Conservation (phyloP, 2,888 invertebrate species). For the Brachycybe producta region DNA sequence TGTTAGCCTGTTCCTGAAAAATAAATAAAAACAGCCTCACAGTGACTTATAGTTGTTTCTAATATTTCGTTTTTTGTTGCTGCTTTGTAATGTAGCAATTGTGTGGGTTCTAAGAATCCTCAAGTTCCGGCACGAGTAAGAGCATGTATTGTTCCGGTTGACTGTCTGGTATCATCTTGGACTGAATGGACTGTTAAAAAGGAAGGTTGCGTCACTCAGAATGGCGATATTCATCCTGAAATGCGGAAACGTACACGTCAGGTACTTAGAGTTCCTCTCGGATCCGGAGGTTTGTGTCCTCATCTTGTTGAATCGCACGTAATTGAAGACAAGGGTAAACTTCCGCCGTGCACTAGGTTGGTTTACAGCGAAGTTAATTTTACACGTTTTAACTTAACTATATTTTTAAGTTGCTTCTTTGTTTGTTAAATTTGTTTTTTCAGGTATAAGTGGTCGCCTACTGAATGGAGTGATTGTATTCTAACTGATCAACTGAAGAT, state of each 20-base stretch:
- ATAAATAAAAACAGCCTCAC: too few relatives aligned
- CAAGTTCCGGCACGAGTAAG: conserved; percentile 23
- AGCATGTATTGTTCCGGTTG: conserved; percentile 43
- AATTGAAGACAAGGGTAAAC: conserved; percentile 28
- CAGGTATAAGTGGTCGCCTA: conserved; percentile 45
- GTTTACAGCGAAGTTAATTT: not conserved
- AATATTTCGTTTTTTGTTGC: too few relatives aligned
- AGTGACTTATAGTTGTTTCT: too few relatives aligned
- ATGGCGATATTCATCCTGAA: conserved; percentile 32
- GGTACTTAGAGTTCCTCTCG: conserved; percentile 30
- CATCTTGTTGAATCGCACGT: conserved; percentile 32
- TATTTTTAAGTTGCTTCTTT: not conserved
- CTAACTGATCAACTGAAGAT: conserved; percentile 25
- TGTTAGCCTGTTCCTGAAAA: too few relatives aligned
- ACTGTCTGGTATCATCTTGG: conserved; percentile 46
- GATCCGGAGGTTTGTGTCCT: conserved; percentile 33
- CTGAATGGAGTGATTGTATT: conserved; percentile 41
- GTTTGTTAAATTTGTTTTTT: not conserved
- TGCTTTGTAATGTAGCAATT: too few relatives aligned
- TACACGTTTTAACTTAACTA: not conserved
- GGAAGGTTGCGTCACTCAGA: conserved; percentile 39
- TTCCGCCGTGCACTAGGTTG: conserved; percentile 28
- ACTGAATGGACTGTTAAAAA: conserved; percentile 44
- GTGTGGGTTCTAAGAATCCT: conserved; percentile 25
- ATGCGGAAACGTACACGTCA: conserved; percentile 30